phyloP scores from a whole-genome alignment of 2,888 invertebrate species.

The Nephrocerus scutellatus region DNA sequence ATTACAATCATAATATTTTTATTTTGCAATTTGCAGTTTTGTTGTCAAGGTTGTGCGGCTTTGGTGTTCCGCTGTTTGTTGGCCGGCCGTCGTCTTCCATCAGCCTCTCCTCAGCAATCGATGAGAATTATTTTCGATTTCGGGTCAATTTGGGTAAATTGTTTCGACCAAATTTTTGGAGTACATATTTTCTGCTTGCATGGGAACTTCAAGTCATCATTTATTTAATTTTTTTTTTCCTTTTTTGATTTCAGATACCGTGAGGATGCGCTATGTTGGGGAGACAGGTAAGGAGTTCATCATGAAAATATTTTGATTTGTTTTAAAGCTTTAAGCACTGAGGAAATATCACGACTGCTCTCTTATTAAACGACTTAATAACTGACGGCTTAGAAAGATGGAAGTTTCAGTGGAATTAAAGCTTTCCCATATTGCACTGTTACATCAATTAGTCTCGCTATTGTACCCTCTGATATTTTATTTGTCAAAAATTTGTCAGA shows the following conservation, averaged over 20 bases:
- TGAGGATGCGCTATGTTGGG: slow-evolving; percentile 82
- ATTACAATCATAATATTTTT: too few relatives aligned
- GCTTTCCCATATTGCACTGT: too few relatives aligned
- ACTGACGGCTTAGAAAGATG: too few relatives aligned
- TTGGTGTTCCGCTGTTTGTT: too few relatives aligned
- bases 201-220: slow-evolving; percentile 12
- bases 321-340: too few relatives aligned
- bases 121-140: slow-evolving; percentile 7
- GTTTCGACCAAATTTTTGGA: slow-evolving; percentile 27
- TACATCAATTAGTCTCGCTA: too few relatives aligned
- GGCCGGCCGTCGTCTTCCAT: not conserved
- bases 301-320: not conserved
- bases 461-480: too few relatives aligned
- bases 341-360: too few relatives aligned
- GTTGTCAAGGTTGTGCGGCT: too few relatives aligned
- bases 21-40: slow-evolving; percentile 2
- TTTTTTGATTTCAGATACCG: slow-evolving; percentile 67
- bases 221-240: slow-evolving; percentile 37
- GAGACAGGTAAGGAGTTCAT: slow-evolving; percentile 69
- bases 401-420: too few relatives aligned
- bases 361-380: slow-evolving; percentile 11
- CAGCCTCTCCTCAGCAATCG: slow-evolving; percentile 3
- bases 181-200: slow-evolving; percentile 21
- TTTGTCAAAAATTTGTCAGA: too few relatives aligned
- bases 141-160: slow-evolving; percentile 18